Evolutionary conservation across 2,797 vertebrate genomes (phyloP).

Genomic region (Cryptoprocta ferox): DNA sequence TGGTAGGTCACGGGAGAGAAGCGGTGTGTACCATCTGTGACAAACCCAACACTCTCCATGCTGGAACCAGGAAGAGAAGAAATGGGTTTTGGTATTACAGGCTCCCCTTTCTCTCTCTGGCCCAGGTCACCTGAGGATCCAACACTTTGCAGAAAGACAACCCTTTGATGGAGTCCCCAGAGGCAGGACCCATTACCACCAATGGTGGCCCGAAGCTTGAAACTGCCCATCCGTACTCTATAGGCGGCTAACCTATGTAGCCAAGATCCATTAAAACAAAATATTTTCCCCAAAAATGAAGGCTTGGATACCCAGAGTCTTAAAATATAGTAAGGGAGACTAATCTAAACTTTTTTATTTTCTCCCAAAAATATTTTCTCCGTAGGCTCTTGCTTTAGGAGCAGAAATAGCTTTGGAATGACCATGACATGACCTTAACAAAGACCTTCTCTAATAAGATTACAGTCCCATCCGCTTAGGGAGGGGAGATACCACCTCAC

Average conservation of each 20-base stretch:
- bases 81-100: not conserved
- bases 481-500: too few relatives aligned
- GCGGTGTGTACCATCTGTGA: not conserved
- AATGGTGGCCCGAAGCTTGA: fast-evolving
- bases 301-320: not conserved
- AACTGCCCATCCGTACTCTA: too few relatives aligned
- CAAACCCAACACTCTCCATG: fast-evolving
- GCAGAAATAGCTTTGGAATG: not conserved
- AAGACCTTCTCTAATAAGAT: not conserved
- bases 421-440: not conserved
- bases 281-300: not conserved
- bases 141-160: not conserved
- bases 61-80: not conserved
- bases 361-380: not conserved
- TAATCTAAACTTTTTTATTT: not conserved
- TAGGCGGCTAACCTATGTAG: fast-evolving
- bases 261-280: not conserved
- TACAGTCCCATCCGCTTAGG: not conserved
- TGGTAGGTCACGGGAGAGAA: slow-evolving; percentile 66
- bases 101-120: not conserved
- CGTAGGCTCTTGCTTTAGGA: not conserved
- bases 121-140: not conserved
- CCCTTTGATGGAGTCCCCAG: too few relatives aligned
- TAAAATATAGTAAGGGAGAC: not conserved
- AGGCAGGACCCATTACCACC: not conserved